phyloP scores from a whole-genome alignment of 2,113 vertebrate genomes.

The Bambusicola thoracicus region DNA sequence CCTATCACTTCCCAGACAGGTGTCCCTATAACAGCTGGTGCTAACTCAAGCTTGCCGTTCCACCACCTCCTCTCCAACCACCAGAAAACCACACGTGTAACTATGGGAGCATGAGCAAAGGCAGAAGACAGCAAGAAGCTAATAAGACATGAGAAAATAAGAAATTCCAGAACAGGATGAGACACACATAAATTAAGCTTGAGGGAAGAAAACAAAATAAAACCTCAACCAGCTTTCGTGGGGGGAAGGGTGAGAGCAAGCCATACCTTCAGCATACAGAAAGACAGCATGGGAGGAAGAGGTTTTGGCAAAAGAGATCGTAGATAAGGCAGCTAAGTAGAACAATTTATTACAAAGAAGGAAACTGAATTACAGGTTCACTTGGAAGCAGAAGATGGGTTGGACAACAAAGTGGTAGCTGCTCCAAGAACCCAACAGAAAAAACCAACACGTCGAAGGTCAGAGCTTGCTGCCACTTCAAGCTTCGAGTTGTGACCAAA shows the following conservation, averaged over 20 bases:
- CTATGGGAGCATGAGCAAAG: neutral
- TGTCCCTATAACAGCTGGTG: neutral
- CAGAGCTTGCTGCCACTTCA: neutral
- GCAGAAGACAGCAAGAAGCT: neutral
- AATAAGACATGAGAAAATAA: neutral
- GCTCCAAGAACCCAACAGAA: neutral
- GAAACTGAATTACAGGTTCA: neutral
- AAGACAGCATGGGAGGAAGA: neutral
- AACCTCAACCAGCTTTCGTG: neutral
- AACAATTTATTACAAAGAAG: neutral
- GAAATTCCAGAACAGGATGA: neutral
- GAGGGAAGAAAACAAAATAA: neutral
- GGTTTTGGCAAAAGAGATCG: neutral
- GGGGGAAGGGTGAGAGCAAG: neutral
- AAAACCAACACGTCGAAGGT: fast-evolving
- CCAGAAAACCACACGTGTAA: neutral
- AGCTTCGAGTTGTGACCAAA: neutral
- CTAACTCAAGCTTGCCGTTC: neutral
- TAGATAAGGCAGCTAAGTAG: neutral
- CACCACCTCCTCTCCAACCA: neutral
- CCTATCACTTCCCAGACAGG: neutral
- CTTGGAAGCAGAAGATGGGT: neutral
- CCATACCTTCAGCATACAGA: neutral
- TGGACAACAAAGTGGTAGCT: neutral
- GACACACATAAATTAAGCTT: neutral